These are phyloP conservation scores for Zaprionus obscuricornis DNA, from an alignment of 2,888 invertebrate species.

Conservation along the genomic window DNA sequence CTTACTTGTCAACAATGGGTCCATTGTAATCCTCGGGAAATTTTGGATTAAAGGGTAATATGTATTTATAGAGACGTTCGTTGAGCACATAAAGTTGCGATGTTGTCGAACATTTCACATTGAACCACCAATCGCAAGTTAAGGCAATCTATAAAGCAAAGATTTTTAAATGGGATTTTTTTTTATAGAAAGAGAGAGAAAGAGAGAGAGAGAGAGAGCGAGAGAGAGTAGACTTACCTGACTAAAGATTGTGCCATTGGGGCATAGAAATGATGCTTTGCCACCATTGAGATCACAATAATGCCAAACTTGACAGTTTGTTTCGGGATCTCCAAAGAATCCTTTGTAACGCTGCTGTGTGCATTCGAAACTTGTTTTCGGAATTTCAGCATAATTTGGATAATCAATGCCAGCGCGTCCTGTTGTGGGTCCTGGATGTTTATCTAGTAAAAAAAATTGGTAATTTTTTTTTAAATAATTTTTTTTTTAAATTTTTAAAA, in stretches of 20 bases:
- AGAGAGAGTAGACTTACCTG: constrained; percentile 85
- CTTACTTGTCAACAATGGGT: constrained; percentile 92
- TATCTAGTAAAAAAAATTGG: too few species aligned
- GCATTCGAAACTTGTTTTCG: constrained; percentile 90
- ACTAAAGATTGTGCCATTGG: constrained; percentile 95
- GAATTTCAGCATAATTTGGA: constrained; percentile 90
- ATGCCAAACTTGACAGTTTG: constrained; percentile 96
- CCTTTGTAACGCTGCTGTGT: constrained; percentile 94
- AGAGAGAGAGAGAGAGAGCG: too few species aligned
- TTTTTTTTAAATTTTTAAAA: too few species aligned
- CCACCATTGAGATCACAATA: constrained; percentile 96
- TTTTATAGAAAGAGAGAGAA: too few species aligned
- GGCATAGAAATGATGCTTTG: constrained; percentile 94
- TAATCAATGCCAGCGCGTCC: constrained; percentile 90
- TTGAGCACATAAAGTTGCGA: constrained; percentile 94
- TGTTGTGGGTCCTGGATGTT: constrained; percentile 85
- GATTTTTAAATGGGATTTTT: not conserved
- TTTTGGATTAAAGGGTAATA: constrained; percentile 92
- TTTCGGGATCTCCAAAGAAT: constrained; percentile 94
- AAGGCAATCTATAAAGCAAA: constrained; percentile 86
- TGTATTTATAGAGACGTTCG: constrained; percentile 94
- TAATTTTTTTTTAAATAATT: too few species aligned
- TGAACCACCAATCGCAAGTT: constrained; percentile 97
- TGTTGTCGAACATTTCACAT: constrained; percentile 92
- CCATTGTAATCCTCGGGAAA: constrained; percentile 96